A percentile compares a stretch with the other conserved stretches of the same genome.
Evolutionary conservation across 92 coral and sea anemone species (phyloP).

Genomic region (Umimayanthus kanabou): DNA sequence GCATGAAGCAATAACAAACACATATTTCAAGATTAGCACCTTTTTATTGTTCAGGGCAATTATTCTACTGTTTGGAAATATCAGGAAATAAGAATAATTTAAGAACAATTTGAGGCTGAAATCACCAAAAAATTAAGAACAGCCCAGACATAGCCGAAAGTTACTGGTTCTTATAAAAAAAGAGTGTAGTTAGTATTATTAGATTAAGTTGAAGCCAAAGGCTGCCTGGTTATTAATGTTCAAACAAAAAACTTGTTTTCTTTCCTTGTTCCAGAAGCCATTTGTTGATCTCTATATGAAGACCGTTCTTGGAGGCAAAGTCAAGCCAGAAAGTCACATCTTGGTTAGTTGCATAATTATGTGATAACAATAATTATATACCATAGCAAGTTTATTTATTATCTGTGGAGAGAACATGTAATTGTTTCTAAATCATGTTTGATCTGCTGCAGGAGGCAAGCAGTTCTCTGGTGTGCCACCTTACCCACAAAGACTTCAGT

Average conservation of each 20-base stretch:
- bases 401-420: background rate
- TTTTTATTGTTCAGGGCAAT: no score
- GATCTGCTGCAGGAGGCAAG: conserved; percentile 63
- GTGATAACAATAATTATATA: background rate
- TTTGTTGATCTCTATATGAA: conserved; percentile 84
- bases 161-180: no score
- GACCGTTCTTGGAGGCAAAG: conserved; percentile 73
- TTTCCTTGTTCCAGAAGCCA: conserved; percentile 61
- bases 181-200: background rate
- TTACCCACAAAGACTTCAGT: conserved; percentile 85
- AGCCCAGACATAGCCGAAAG: no score
- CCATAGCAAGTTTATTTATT: no score
- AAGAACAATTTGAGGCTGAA: no score
- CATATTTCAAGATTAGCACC: no score
- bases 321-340: conserved; percentile 57
- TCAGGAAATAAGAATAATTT: no score
- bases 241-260: background rate
- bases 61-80: no score
- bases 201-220: background rate
- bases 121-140: no score
- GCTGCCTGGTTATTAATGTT: background rate
- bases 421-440: background rate
- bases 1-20: no score
- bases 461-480: conserved; percentile 70
- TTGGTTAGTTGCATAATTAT: conserved; percentile 68